A percentile compares a stretch with the other conserved stretches of the same genome.
phyloP scores from a whole-genome alignment of 2,888 invertebrate genomes.

The Microplitis deprimator region DNA sequence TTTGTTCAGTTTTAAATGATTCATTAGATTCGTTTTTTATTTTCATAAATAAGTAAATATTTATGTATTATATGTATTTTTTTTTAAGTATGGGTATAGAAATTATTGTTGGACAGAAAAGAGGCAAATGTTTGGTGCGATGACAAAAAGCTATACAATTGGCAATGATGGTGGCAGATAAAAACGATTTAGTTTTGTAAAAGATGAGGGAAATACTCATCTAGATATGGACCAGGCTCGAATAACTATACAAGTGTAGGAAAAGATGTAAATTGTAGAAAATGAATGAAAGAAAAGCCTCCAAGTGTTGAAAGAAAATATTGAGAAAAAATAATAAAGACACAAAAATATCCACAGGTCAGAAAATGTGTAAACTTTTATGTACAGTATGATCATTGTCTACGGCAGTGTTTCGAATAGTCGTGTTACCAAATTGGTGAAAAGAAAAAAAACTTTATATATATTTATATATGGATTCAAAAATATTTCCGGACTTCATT shows the following conservation, averaged over 20 bases:
- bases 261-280: neutral
- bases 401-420: neutral
- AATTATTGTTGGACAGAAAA: neutral
- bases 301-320: neutral
- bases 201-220: conserved; percentile 4
- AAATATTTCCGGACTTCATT: neutral
- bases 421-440: neutral
- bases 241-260: neutral
- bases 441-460: neutral
- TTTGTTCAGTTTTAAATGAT: too few species aligned
- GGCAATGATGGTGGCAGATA: conserved; percentile 14
- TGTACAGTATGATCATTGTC: neutral
- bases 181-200: conserved; percentile 16
- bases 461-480: neutral
- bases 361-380: neutral
- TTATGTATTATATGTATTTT: neutral
- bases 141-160: conserved; percentile 4
- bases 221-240: neutral
- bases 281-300: neutral
- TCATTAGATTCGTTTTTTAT: neutral
- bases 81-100: neutral
- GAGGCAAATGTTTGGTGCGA: neutral
- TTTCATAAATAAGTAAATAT: neutral
- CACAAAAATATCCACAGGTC: neutral
- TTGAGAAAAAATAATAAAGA: neutral